phyloP scores from a whole-genome alignment of 2,113 vertebrate species.

The Poicephalus gulielmi region DNA sequence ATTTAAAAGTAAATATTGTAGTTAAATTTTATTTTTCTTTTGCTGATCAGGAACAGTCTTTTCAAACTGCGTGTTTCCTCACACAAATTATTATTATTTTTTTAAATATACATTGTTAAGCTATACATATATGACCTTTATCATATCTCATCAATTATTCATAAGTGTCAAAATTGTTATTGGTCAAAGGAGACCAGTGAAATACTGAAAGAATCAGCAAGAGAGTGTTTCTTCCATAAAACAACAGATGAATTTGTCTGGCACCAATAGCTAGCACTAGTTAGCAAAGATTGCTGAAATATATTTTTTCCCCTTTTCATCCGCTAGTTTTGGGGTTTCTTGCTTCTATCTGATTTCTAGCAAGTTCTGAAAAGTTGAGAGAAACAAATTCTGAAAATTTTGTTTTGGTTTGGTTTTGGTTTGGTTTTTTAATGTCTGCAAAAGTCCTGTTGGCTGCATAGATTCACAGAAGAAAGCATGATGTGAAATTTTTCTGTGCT shows the following conservation, averaged over 20 bases:
- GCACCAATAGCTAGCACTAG: neutral
- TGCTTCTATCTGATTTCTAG: neutral
- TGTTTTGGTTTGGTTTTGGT: neutral
- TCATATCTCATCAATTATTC: neutral
- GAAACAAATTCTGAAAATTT: neutral
- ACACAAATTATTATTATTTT: neutral
- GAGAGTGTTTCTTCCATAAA: neutral
- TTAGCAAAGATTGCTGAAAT: neutral
- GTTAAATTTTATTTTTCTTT: neutral
- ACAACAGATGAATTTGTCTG: neutral
- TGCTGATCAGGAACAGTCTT: neutral
- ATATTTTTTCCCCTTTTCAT: neutral
- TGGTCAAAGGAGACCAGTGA: neutral
- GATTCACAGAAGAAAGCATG: neutral
- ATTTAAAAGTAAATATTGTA: neutral
- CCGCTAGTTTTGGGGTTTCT: neutral
- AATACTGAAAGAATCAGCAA: neutral
- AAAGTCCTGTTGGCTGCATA: neutral
- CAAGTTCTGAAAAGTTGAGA: neutral
- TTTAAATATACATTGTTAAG: neutral
- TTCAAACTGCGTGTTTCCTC: neutral
- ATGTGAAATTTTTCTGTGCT: neutral
- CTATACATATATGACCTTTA: neutral
- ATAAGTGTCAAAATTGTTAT: neutral
- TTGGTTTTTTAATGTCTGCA: neutral